A percentile compares a stretch with the other conserved stretches of the same genome.
phyloP scores from a whole-genome alignment of 1,140 invertebrate genomes.

The Bacillus rossius region DNA sequence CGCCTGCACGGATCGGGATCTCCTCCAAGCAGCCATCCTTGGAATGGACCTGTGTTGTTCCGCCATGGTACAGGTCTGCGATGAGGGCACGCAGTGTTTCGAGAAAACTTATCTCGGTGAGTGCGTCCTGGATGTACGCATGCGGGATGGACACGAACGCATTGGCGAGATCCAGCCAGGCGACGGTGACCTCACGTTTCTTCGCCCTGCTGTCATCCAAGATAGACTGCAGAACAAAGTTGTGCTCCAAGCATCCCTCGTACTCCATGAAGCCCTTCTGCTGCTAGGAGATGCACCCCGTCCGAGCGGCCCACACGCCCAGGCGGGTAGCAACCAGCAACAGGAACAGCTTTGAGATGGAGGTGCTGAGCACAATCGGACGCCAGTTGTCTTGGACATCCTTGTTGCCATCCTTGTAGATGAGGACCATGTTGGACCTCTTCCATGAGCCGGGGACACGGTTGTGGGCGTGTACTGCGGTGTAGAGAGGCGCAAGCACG shows the following conservation, averaged over 20 bases:
- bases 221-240: constrained; percentile 11
- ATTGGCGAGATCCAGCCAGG: constrained; percentile 8
- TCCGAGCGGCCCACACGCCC: not conserved
- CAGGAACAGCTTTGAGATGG: constrained; percentile 16
- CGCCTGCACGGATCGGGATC: constrained; percentile 24
- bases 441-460: too few relatives aligned
- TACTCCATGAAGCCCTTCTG: constrained; percentile 23
- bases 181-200: not conserved
- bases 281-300: not conserved
- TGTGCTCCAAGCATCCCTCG: constrained; percentile 25
- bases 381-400: constrained; percentile 14
- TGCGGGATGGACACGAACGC: constrained; percentile 12
- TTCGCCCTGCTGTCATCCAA: not conserved
- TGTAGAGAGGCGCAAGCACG: too few relatives aligned
- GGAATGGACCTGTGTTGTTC: constrained; percentile 2
- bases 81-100: not conserved
- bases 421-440: too few relatives aligned
- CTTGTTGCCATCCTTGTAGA: constrained; percentile 5
- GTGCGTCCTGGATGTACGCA: not conserved
- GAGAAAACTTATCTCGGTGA: not conserved
- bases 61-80: constrained; percentile 3
- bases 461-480: too few relatives aligned
- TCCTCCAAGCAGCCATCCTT: constrained; percentile 14
- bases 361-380: constrained; percentile 12
- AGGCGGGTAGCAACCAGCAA: constrained; percentile 6